phyloP scores from a whole-genome alignment of 1,140 invertebrate genomes.

The Formica selysi region DNA sequence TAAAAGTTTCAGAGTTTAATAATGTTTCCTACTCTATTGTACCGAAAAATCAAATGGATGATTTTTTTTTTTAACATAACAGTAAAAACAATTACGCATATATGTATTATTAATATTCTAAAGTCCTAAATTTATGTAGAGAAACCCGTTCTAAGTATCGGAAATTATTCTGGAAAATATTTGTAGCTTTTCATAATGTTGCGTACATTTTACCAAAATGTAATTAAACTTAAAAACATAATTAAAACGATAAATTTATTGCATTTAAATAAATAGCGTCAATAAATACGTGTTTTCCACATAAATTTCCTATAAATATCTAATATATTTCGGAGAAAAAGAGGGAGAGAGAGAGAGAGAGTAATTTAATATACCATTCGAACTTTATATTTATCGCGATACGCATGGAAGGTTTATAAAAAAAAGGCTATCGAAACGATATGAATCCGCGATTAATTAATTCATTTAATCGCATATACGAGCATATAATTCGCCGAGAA shows the following conservation, averaged over 20 bases:
- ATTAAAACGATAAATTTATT: constrained; percentile 45
- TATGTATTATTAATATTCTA: background rate
- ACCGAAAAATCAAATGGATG: background rate
- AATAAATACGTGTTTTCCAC: constrained; percentile 14
- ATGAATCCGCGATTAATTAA: background rate
- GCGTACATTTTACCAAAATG: constrained; percentile 1
- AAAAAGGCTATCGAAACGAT: background rate
- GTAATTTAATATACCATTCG: background rate
- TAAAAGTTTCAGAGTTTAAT: background rate
- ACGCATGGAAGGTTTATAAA: background rate
- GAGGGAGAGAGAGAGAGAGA: background rate
- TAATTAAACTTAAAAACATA: constrained; percentile 29
- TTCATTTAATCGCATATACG: background rate
- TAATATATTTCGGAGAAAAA: background rate
- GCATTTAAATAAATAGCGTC: constrained; percentile 40
- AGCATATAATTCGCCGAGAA: background rate
- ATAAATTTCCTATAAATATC: constrained; percentile 34
- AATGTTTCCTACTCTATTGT: background rate
- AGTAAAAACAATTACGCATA: background rate
- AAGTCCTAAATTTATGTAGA: background rate
- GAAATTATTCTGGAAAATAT: constrained; percentile 37
- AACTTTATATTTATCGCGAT: background rate
- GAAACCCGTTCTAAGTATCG: background rate
- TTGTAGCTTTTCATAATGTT: constrained; percentile 5
- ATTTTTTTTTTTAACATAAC: background rate